Evolutionary conservation across 2,113 vertebrate genomes (phyloP).

Genomic region (Fregetta grallaria): DNA sequence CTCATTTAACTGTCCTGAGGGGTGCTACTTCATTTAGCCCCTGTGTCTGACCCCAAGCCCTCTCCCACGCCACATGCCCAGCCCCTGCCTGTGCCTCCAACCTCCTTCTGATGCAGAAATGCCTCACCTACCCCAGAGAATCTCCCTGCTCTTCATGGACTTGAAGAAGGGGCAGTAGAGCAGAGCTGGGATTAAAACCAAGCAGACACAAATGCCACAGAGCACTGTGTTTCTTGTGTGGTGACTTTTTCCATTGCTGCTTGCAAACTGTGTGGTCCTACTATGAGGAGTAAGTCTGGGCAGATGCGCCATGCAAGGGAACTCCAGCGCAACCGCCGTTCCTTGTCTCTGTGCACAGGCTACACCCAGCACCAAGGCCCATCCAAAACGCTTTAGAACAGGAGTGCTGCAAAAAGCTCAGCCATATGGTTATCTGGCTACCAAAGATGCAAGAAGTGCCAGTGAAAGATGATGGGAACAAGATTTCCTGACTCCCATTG

Average conservation of each 20-base stretch:
- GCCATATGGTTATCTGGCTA: background rate
- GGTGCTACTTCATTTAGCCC: background rate
- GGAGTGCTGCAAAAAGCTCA: background rate
- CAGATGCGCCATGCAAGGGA: background rate
- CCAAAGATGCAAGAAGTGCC: background rate
- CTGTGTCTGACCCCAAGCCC: background rate
- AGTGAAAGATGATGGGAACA: background rate
- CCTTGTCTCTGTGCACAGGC: background rate
- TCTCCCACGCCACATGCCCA: background rate
- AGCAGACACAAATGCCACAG: background rate
- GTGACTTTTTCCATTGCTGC: background rate
- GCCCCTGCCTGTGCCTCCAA: background rate
- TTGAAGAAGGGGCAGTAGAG: background rate
- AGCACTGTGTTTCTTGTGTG: background rate
- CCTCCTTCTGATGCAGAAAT: background rate
- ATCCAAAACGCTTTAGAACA: background rate
- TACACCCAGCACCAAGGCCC: background rate
- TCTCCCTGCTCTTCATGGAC: background rate
- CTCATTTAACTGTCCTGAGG: background rate
- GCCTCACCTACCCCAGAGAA: background rate
- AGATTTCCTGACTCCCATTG: background rate
- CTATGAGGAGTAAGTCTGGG: background rate
- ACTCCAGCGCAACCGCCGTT: background rate
- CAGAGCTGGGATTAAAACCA: background rate
- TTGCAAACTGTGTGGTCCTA: background rate